Percentiles rank a stretch among this genome's conserved stretches.
Evolutionary conservation across 1,140 invertebrate genomes (phyloP).

Genomic region (Solenopsis fugax): DNA sequence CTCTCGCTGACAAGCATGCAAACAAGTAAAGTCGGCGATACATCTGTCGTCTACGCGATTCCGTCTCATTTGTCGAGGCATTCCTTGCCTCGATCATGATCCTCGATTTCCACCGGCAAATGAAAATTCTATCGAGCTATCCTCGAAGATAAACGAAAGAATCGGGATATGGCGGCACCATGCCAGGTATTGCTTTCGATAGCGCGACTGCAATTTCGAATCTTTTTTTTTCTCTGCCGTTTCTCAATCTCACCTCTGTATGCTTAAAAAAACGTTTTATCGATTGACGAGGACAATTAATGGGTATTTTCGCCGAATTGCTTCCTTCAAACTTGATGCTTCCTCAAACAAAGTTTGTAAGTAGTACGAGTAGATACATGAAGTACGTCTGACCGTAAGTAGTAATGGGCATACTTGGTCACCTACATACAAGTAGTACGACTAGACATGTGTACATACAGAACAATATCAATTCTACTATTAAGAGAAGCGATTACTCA

Average conservation of each 20-base stretch:
- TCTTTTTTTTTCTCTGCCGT: background rate
- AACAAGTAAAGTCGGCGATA: conserved; percentile 63
- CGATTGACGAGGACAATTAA: conserved; percentile 33
- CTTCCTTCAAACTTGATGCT: background rate
- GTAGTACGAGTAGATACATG: background rate
- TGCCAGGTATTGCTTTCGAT: conserved; percentile 47
- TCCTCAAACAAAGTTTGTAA: background rate
- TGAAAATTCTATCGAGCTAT: conserved; percentile 26
- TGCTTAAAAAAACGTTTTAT: background rate
- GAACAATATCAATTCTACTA: too few relatives aligned
- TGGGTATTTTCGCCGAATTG: conserved; percentile 38
- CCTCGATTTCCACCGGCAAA: conserved; percentile 5
- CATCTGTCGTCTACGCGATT: conserved; percentile 37
- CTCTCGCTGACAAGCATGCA: conserved; percentile 48
- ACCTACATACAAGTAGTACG: background rate
- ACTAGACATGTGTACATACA: background rate
- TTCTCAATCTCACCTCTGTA: background rate
- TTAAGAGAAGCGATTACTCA: too few relatives aligned
- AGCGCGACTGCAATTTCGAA: conserved; percentile 28
- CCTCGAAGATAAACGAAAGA: conserved; percentile 36
- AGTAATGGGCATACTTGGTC: background rate
- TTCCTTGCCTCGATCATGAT: conserved; percentile 26
- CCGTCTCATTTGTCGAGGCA: conserved; percentile 2
- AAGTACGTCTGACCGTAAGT: background rate
- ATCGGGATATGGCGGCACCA: conserved; percentile 48